Evolutionary conservation across 2,888 invertebrate species (phyloP).

Genomic region (Tridacna gigas): DNA sequence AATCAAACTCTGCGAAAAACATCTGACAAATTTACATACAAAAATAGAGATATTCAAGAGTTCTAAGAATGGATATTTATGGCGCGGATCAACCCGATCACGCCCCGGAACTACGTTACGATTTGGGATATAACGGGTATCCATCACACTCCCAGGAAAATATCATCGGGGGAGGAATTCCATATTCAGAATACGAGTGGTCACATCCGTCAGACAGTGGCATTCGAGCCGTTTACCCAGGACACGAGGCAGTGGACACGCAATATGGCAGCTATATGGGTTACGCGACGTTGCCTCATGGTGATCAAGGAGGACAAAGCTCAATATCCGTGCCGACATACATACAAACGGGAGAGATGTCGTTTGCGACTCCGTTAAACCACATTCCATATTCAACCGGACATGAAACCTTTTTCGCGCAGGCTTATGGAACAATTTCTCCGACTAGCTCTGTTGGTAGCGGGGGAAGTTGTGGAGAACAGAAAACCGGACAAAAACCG

Average conservation of each 20-base stretch:
- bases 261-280: conserved; percentile 65
- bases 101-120: conserved; percentile 51
- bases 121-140: conserved; percentile 49
- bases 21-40: no score
- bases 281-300: conserved; percentile 53
- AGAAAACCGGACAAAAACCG: conserved; percentile 66
- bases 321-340: conserved; percentile 47
- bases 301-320: conserved; percentile 37
- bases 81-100: conserved; percentile 39
- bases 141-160: conserved; percentile 25
- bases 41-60: background rate
- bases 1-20: no score
- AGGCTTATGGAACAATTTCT: conserved; percentile 46
- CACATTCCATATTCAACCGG: conserved; percentile 50
- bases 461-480: conserved; percentile 11
- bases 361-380: conserved; percentile 47
- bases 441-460: conserved; percentile 40
- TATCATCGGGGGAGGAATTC: conserved; percentile 30
- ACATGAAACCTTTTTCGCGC: conserved; percentile 52
- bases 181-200: conserved; percentile 57
- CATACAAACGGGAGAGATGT: conserved; percentile 54
- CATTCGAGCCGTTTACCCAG: conserved; percentile 33
- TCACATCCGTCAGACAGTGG: conserved; percentile 32
- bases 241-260: conserved; percentile 41
- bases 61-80: conserved; percentile 43